Base-by-base conservation (phyloP, 2,113 vertebrate species). In the Callorhinus ursinus region DNA sequence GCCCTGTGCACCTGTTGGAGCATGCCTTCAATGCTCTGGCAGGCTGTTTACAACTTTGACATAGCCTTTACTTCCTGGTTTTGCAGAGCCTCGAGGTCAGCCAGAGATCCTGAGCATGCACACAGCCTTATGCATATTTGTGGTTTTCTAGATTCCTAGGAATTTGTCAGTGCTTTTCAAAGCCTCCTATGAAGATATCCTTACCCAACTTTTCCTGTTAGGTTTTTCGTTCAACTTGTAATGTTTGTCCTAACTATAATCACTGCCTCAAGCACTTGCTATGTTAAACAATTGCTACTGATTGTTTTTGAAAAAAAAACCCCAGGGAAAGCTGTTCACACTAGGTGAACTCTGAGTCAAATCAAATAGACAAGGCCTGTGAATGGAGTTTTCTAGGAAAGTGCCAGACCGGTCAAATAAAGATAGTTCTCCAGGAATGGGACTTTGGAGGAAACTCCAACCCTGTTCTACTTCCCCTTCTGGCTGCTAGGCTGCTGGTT, bases 61-160 rank as follows among this genome's bases (percentile, higher is more conserved):
- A 86, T 93, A 92, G 31, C n/a, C 71, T 95, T 95, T 42, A 82
- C 53, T 86, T 95, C 57, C 76, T 71, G 53, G 13, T 93, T 97
- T 36, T 81, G 31, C 18, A 93, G 55, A 93, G 24, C 42, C 76
- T 96, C 5, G 21, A 84, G 80, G 55, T 97, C 91, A 95, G 51
- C 57, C 90, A 90, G 74, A 86, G 74, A 61, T 69, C 59, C 42
- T 88, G 33, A 33, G 61, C 79, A 55, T 63, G 28, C 24, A 77
- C 67, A 83, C 67, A 88, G 26, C 26, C 57, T 77, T 42, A 42
- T 51, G 39, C 55, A 51, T 61, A 69, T 69, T 91, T 83, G 46
- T 82, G 69, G 53, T 46, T 79, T 82, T 87, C 77, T 97, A 77
- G 42, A 71, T 79, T 92, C 53, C 46, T 77, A 46, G 59, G 22